Percentiles rank a stretch among this genome's conserved stretches.
Evolutionary conservation across 2,888 invertebrate species (phyloP).

Genomic region (Tachina grossa): DNA sequence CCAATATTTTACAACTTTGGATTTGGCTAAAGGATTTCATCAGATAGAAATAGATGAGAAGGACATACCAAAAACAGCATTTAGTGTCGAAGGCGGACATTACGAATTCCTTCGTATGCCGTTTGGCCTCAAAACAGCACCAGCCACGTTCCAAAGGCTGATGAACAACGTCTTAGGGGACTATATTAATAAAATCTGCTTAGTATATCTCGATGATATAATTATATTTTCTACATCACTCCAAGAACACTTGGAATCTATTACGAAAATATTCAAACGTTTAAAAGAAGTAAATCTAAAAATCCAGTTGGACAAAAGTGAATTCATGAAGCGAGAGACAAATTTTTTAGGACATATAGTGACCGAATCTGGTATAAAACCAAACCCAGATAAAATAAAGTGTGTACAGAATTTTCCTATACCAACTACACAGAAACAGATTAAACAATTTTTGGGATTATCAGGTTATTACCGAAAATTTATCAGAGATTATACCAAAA

Average conservation of each 20-base stretch:
- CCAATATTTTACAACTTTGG: constrained; percentile 1
- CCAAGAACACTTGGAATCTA: not conserved
- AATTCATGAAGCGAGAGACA: too few species aligned
- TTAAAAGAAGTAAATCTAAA: too few species aligned
- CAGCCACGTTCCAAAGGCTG: not conserved
- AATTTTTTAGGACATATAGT: too few species aligned
- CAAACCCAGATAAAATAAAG: constrained; percentile 1
- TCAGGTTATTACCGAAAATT: too few species aligned
- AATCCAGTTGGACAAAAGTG: not conserved
- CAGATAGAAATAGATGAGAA: not conserved
- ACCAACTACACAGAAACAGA: not conserved
- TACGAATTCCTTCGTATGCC: not conserved
- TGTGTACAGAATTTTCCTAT: constrained; percentile 1
- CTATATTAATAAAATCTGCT: not conserved
- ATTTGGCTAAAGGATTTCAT: constrained; percentile 8
- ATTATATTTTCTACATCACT: not conserved
- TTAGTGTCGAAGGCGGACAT: not conserved
- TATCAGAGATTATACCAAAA: too few species aligned
- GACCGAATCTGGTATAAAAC: not conserved
- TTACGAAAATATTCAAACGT: too few species aligned
- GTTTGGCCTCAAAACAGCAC: not conserved
- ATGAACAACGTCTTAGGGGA: not conserved
- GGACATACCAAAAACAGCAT: not conserved
- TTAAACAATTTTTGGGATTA: not conserved
- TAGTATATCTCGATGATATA: not conserved